phyloP scores from a whole-genome alignment of 1,140 invertebrate species.

The Eueides isabella region DNA sequence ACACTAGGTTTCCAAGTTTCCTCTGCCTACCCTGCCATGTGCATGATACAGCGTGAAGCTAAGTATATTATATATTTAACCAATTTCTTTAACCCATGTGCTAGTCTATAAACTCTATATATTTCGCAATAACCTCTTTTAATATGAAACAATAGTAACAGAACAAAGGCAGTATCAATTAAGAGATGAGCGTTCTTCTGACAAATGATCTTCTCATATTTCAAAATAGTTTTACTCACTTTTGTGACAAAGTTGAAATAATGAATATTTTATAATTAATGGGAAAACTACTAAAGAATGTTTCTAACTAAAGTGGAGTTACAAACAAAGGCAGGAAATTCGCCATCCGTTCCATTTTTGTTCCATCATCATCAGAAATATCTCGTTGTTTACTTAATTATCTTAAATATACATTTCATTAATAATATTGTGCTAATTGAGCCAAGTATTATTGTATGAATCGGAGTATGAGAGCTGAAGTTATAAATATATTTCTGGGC shows the following conservation, averaged over 20 bases:
- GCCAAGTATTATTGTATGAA: neutral
- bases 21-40: too few species aligned
- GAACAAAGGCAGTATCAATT: constrained; percentile 2
- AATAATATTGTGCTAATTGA: neutral
- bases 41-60: too few species aligned
- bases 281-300: neutral
- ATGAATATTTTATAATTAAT: constrained; percentile 13
- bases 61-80: too few species aligned
- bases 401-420: neutral
- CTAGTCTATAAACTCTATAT: too few species aligned
- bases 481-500: too few species aligned
- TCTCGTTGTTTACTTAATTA: neutral
- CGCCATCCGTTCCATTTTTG: neutral
- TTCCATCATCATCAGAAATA: neutral
- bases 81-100: too few species aligned
- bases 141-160: neutral
- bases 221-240: neutral
- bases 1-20: too few species aligned
- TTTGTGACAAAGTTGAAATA: constrained; percentile 1
- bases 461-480: neutral
- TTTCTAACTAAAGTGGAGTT: neutral
- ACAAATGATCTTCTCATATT: constrained; percentile 10
- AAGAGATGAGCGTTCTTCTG: constrained; percentile 8
- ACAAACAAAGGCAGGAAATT: neutral
- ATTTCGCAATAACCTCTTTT: neutral